Evolutionary conservation across 2,797 vertebrate genomes (phyloP).

Genomic region (Nannoperca australis): DNA sequence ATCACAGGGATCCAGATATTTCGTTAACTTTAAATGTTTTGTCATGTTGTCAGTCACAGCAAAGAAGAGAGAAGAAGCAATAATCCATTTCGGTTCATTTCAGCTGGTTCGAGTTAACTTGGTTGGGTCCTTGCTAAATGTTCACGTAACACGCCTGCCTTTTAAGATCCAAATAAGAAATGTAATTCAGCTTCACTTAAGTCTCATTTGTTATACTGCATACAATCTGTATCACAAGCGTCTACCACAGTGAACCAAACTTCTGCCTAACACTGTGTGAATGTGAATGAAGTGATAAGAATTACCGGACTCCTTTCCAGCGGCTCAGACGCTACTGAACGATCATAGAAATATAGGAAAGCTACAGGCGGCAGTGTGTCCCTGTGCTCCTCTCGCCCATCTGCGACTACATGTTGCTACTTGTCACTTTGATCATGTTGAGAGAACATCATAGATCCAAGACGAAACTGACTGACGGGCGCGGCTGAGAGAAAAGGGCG

Average conservation of each 20-base stretch:
- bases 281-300: neutral
- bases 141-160: slow-evolving; percentile 27
- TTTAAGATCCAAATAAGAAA: neutral
- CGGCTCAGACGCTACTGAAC: too few species aligned
- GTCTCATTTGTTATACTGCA: neutral
- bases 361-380: too few species aligned
- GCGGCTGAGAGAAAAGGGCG: too few species aligned
- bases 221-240: neutral
- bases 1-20: neutral
- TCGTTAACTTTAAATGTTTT: neutral
- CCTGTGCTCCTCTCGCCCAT: too few species aligned
- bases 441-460: too few species aligned
- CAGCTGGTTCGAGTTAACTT: neutral
- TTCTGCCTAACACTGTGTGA: neutral
- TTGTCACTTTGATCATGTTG: too few species aligned
- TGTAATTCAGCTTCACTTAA: neutral
- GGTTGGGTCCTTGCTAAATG: neutral
- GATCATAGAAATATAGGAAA: too few species aligned
- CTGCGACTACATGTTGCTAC: too few species aligned
- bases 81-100: neutral
- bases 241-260: neutral
- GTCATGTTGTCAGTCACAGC: neutral
- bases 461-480: too few species aligned
- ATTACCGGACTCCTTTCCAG: neutral
- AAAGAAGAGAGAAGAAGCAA: neutral